Percentiles rank a stretch among this genome's conserved stretches.
These are phyloP conservation scores for Caerostris extrusa DNA, from an alignment of 1,140 invertebrate species.

Conservation along the genomic window DNA sequence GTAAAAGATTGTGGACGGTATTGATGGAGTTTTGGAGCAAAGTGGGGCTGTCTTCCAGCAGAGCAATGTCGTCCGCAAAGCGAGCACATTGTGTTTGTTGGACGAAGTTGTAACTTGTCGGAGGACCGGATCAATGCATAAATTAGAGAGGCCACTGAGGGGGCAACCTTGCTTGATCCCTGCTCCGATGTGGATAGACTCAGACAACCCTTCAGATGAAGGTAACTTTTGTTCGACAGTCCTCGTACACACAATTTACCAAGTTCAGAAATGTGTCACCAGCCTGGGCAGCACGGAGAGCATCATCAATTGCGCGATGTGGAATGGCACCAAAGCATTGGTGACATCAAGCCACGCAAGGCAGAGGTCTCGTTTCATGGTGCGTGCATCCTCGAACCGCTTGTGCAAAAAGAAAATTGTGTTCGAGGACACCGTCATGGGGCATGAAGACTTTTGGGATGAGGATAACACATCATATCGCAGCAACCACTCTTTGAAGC, in stretches of 20 bases:
- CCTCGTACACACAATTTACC: too few relatives aligned
- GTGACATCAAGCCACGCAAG: constrained; percentile 78
- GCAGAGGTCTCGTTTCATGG: constrained; percentile 41
- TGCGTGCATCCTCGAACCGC: constrained; percentile 45
- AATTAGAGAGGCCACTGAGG: not conserved
- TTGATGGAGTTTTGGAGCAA: not conserved
- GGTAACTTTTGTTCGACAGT: too few relatives aligned
- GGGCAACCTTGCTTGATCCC: not conserved
- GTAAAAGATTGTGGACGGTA: rapidly evolving
- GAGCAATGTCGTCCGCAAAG: not conserved
- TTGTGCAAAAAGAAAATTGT: not conserved
- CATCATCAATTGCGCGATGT: too few relatives aligned
- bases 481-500: not conserved
- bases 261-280: too few relatives aligned
- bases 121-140: not conserved
- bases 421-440: not conserved
- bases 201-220: too few relatives aligned
- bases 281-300: too few relatives aligned
- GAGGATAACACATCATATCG: not conserved
- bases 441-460: not conserved
- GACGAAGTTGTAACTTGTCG: rapidly evolving
- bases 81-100: not conserved
- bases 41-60: rapidly evolving
- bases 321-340: too few relatives aligned
- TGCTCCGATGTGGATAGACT: too few relatives aligned